Evolutionary conservation across 1,140 invertebrate species (phyloP).

Genomic region (Trichonephila inaurata): DNA sequence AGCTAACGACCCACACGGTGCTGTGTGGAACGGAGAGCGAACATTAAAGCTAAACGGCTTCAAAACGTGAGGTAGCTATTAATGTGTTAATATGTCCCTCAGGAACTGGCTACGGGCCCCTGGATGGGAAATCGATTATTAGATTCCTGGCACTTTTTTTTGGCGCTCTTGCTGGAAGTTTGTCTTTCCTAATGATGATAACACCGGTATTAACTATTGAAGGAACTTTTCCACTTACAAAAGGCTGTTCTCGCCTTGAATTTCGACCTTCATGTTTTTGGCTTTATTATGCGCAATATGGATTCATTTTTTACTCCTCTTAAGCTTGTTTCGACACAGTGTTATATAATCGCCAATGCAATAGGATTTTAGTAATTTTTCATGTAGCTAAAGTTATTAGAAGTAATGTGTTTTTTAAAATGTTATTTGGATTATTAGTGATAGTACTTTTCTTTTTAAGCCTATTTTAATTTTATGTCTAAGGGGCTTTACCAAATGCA

Average conservation of each 20-base stretch:
- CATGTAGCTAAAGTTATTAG: too few species aligned
- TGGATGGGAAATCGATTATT: conserved; percentile 23
- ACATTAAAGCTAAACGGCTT: not conserved
- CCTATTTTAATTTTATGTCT: too few species aligned
- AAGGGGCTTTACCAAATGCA: too few species aligned
- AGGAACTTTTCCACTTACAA: not conserved
- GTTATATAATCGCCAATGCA: too few species aligned
- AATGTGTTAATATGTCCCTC: conserved; percentile 22
- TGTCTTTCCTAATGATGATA: conserved; percentile 7
- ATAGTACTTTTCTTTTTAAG: too few species aligned
- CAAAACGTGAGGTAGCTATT: conserved; percentile 1
- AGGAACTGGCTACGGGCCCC: not conserved
- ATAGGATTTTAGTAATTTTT: too few species aligned
- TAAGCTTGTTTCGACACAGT: too few species aligned
- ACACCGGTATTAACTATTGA: not conserved
- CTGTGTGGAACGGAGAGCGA: not conserved
- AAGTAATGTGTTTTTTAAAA: too few species aligned
- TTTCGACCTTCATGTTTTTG: too few species aligned
- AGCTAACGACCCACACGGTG: not conserved
- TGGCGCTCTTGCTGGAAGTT: not conserved
- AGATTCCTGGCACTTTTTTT: not conserved
- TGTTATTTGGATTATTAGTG: too few species aligned
- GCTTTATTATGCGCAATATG: too few species aligned
- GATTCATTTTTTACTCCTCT: too few species aligned
- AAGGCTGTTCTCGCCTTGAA: not conserved